Evolutionary conservation across 2,113 vertebrate genomes (phyloP), one percentile per base, ranked within the genome.

Genomic region (Psephotus haematonotus): DNA sequence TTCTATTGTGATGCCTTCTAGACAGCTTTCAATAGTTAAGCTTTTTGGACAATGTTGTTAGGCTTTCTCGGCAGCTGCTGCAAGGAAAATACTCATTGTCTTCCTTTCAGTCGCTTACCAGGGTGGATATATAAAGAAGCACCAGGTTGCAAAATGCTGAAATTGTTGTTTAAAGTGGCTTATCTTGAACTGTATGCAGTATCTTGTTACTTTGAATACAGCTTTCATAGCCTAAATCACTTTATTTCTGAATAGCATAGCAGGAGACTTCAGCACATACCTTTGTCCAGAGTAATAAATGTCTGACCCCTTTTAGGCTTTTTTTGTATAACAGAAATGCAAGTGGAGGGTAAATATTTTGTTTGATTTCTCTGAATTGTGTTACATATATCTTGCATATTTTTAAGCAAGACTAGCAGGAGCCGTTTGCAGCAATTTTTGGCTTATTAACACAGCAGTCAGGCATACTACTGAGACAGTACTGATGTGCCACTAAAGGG

Each of bases 11-110:
- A 28, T 86, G 16, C 5, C 55, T 27, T 71, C 47, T 24, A 62
- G 74, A 84, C 69, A 59, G 31, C 31, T 93, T 93, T 87, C 63
- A 90, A 23, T 43, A 88, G 67, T 46, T 86, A 83, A 35, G 37
- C 23, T 69, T 41, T 96, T 63, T 33, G 14, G 44, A n/a, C 18
- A 62, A 18, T 79, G 52, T 22, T 91, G 37, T 88, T 95, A 85
- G 62, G 19, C 37, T 90, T 63, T 39, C 41, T 53, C 89, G 41
- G 80, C 84, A 55, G 43, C 67, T 85, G 25, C 81, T 43, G 62
- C 93, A 93, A 86, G 35, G 60, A 72, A 88, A 91, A 57, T 86
- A 81, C 52, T 92, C 72, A 81, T 81, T 85, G 46, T 92, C 44
- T 91, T 86, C 44, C 25, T 85, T 77, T 92, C 72, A 71, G 43